These are phyloP conservation scores for Astur gentilis DNA, from an alignment of 2,113 vertebrate genomes.

Conservation along the genomic window DNA sequence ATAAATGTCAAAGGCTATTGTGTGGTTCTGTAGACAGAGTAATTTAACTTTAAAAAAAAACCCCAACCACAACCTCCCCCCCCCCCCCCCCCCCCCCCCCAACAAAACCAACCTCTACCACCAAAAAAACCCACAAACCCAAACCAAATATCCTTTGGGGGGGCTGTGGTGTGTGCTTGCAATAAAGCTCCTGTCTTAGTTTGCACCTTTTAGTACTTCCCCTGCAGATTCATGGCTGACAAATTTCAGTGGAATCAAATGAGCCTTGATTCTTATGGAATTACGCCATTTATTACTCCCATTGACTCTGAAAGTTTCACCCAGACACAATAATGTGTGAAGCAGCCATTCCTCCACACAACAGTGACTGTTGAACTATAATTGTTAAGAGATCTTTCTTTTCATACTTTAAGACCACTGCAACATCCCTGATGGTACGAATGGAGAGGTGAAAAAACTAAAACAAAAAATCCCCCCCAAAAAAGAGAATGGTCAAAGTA, in stretches of 20 bases:
- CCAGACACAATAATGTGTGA: fast-evolving
- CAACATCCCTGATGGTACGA: fast-evolving
- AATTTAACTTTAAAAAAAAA: neutral
- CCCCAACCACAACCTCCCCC: too few relatives aligned
- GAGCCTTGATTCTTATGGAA: neutral
- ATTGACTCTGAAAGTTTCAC: neutral
- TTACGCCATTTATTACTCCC: neutral
- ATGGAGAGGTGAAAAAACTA: neutral
- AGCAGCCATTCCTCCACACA: too few relatives aligned
- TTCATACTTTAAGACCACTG: too few relatives aligned
- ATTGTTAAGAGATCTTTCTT: too few relatives aligned
- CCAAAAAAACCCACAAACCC: too few relatives aligned
- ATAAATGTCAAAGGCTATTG: neutral
- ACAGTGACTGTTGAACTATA: fast-evolving
- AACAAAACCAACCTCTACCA: too few relatives aligned
- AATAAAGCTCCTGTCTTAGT: neutral
- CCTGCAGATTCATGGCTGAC: neutral
- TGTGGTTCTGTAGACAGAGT: neutral
- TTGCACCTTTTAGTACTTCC: neutral
- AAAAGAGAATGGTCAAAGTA: neutral
- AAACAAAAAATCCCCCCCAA: neutral
- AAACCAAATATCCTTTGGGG: neutral
- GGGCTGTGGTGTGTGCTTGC: neutral
- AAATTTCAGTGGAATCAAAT: neutral
- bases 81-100: too few relatives aligned